These are phyloP conservation scores for Premnoplex brunnescens DNA, from an alignment of 2,797 vertebrate genomes.

Conservation along the genomic window DNA sequence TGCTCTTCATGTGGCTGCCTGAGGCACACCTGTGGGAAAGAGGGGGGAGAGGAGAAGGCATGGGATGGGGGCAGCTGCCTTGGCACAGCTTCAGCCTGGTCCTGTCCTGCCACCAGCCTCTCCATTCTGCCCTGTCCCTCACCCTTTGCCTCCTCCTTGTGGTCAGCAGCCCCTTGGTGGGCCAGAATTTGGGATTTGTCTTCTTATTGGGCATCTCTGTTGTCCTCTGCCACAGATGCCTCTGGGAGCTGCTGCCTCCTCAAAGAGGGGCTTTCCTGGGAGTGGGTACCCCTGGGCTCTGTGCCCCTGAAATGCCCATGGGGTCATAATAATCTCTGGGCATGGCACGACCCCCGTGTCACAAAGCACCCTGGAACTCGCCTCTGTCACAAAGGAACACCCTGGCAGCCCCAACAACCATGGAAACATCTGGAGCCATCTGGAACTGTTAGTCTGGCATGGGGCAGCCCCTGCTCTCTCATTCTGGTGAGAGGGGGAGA, in stretches of 20 bases:
- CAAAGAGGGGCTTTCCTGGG: neutral
- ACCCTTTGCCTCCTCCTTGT: neutral
- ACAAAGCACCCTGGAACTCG: rapidly evolving
- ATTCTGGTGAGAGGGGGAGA: neutral
- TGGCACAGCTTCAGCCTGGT: neutral
- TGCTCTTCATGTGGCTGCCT: neutral
- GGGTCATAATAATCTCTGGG: neutral
- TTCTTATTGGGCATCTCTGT: neutral
- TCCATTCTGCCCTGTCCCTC: neutral
- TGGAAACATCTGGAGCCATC: neutral
- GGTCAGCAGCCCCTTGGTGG: neutral
- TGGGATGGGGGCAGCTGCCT: neutral
- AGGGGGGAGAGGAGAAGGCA: neutral
- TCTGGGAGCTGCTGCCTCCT: neutral
- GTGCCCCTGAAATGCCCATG: neutral
- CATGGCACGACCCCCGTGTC: rapidly evolving
- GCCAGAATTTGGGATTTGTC: neutral
- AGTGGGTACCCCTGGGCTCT: neutral
- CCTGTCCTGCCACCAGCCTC: neutral
- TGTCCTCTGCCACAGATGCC: neutral
- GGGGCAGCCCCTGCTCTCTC: neutral
- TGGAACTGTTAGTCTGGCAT: neutral
- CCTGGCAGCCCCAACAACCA: neutral
- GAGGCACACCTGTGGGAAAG: neutral
- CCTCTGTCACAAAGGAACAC: neutral